These are phyloP conservation scores for Eubucco bourcierii DNA, from an alignment of 2,113 vertebrate genomes.

Conservation along the genomic window DNA sequence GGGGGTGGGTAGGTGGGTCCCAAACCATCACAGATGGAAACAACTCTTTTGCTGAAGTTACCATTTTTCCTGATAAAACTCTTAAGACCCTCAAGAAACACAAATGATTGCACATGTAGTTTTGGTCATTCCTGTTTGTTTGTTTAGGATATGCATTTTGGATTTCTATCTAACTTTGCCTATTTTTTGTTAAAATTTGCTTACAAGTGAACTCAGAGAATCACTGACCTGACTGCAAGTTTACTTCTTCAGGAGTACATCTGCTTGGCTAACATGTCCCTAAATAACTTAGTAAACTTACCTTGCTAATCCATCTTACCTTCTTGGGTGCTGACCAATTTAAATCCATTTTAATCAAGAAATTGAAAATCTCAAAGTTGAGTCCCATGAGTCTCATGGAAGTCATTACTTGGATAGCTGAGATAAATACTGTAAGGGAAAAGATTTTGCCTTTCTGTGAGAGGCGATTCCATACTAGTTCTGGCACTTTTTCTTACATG, in stretches of 20 bases:
- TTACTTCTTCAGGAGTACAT: neutral
- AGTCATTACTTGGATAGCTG: neutral
- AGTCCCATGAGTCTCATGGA: neutral
- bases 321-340: neutral
- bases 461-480: neutral
- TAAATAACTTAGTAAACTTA: neutral
- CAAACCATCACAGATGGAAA: neutral
- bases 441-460: neutral
- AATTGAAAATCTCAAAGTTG: neutral
- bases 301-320: neutral
- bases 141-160: neutral
- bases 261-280: neutral
- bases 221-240: neutral
- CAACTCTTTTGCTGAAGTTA: neutral
- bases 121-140: neutral
- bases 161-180: neutral
- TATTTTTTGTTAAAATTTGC: neutral
- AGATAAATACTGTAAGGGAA: neutral
- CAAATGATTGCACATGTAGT: neutral
- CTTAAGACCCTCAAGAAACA: neutral
- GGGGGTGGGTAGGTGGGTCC: too few relatives aligned
- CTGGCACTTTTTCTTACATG: neutral
- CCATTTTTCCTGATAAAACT: neutral
- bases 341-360: neutral
- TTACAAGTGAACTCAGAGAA: neutral